Evolutionary conservation across 2,797 vertebrate species (phyloP), one percentile per base, ranked within the genome.

Genomic region (Glossophaga mutica): DNA sequence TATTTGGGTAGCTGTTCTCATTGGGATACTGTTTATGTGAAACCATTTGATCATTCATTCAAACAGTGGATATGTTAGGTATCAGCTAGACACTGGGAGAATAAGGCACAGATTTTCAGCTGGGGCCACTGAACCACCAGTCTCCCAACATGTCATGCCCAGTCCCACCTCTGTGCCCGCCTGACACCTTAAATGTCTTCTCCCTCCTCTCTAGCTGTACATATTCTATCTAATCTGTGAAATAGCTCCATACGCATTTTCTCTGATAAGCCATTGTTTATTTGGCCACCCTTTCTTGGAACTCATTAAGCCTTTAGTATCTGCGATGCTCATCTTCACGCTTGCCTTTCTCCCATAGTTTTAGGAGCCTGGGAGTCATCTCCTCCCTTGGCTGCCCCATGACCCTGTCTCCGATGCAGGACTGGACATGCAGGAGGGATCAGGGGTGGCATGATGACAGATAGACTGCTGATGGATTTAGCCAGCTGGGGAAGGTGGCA

Each of bases 401-500:
- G 2, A 46, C 42, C 29, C 34, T 10, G 19, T 65, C 86, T 71
- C 5, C 0, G 65, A 37, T 6, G 0, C 77, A 77, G 70, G 83
- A 39, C 67, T 52, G 81, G 57, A 85, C 93, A 26, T 5, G 32
- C 42, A 55, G 85, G 55, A 82, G 39, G 57, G 76, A 46, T 81
- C 71, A 50, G 87, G 59, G 32, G 83, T 37, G 90, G 94, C 71
- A 29, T 12, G 89, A 57, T 0, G 3, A 39, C 73, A 4, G 46
- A 68, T 0, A 0, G 67, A 68, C 68, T 24, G 91, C 82, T 94
- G 87, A 83, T 26, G 44, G 82, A 92, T 62, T 37, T 62, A 59
- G 83, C 86, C 67, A 24, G 71, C 82, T 37, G 52, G 34, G 34
- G 74, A 86, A 87, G 90, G 95, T 87, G 91, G 19, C 46, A 42